These are phyloP conservation scores for Istiophorus platypterus DNA, from an alignment of 2,113 vertebrate genomes.

Conservation along the genomic window DNA sequence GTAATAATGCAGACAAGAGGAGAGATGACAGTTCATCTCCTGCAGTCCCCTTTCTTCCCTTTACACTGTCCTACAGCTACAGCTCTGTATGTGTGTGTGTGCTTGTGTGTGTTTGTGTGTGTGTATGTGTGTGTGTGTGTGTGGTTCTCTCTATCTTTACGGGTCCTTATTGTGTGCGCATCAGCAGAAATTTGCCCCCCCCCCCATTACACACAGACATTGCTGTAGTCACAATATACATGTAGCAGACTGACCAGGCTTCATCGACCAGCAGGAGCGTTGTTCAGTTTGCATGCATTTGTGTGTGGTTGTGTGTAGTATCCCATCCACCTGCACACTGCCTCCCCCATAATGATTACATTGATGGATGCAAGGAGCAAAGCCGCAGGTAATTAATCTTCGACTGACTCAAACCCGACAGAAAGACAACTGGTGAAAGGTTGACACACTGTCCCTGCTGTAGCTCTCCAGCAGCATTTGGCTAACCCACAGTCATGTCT, in stretches of 20 bases:
- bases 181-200: constrained; percentile 70
- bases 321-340: constrained; percentile 26
- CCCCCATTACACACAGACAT: background rate
- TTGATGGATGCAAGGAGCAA: constrained; percentile 60
- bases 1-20: constrained; percentile 38
- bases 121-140: background rate
- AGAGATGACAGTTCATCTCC: constrained; percentile 57
- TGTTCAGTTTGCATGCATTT: constrained; percentile 1
- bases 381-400: constrained; percentile 63
- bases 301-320: constrained; percentile 16
- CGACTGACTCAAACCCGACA: constrained; percentile 42
- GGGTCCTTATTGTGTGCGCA: constrained; percentile 39
- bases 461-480: background rate
- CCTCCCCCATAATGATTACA: constrained; percentile 52
- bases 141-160: constrained; percentile 23
- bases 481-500: background rate
- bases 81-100: constrained; percentile 4
- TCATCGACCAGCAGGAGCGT: constrained; percentile 55
- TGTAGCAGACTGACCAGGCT: constrained; percentile 15
- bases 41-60: constrained; percentile 38
- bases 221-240: constrained; percentile 27
- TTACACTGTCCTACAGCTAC: constrained; percentile 34
- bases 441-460: background rate
- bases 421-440: constrained; percentile 27
- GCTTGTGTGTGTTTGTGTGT: background rate